Conservation (phyloP, 2,113 vertebrate genomes). For the Narcine bancroftii region DNA sequence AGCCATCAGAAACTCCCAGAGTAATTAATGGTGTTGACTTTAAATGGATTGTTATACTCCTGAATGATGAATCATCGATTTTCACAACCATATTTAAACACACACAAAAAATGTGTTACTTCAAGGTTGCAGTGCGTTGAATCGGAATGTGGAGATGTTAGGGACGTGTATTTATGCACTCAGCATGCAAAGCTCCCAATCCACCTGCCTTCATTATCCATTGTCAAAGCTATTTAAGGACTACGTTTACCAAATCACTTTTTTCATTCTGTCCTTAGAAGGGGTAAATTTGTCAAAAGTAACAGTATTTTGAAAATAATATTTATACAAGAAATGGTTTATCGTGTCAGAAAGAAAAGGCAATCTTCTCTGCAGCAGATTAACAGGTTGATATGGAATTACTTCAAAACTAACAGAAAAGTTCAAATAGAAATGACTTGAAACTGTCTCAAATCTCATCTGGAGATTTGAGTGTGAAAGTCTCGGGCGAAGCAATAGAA, state of each 20-base stretch:
- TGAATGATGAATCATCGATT: background rate
- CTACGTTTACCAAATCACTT: background rate
- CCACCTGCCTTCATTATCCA: background rate
- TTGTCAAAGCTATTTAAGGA: conserved; percentile 22
- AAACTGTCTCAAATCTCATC: background rate
- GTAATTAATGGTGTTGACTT: background rate
- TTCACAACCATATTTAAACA: background rate
- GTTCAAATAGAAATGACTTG: background rate
- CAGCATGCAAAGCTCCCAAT: background rate
- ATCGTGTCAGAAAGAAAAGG: background rate
- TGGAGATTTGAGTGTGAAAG: no score
- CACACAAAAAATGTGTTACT: background rate
- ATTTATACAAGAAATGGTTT: background rate
- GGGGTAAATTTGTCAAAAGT: conserved; percentile 23
- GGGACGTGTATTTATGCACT: background rate
- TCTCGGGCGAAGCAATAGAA: no score
- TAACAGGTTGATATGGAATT: background rate
- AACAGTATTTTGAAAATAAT: conserved; percentile 21
- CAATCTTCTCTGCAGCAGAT: background rate
- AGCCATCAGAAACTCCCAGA: background rate
- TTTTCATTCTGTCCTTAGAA: background rate
- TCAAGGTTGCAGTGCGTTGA: background rate
- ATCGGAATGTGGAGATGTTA: background rate
- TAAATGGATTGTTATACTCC: background rate
- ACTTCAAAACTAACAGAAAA: background rate